Percentiles rank a stretch among this genome's conserved stretches.
Evolutionary conservation across 2,888 invertebrate genomes (phyloP).

Genomic region (Byasa hedistus): DNA sequence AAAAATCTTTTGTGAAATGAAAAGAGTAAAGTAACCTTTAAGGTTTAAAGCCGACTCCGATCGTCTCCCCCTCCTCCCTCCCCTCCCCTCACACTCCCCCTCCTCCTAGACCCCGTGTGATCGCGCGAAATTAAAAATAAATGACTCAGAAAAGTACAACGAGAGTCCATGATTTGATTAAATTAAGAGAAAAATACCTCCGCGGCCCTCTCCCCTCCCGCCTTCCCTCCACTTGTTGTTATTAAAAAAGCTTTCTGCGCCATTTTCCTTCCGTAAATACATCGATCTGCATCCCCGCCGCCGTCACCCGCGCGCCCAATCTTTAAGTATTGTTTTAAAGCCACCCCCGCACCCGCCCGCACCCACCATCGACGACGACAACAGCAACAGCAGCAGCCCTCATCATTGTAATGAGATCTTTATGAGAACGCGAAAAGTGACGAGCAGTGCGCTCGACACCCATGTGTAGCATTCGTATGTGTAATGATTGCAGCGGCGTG

Average conservation of each 20-base stretch:
- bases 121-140: conserved; percentile 69
- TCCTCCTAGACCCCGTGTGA: neutral
- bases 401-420: neutral
- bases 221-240: conserved; percentile 51
- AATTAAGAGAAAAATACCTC: conserved; percentile 72
- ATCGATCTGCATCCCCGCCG: conserved; percentile 61
- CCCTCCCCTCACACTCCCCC: too few relatives aligned
- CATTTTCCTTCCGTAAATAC: conserved; percentile 65
- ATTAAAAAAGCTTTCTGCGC: conserved; percentile 63
- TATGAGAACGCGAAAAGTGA: neutral
- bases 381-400: neutral
- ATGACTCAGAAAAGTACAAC: conserved; percentile 69
- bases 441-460: too few relatives aligned
- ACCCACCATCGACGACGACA: neutral
- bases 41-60: conserved; percentile 7
- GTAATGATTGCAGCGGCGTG: too few relatives aligned
- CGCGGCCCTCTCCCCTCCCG: conserved; percentile 41
- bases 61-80: conserved; percentile 24
- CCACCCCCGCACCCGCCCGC: neutral
- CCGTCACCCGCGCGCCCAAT: conserved; percentile 39
- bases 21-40: neutral
- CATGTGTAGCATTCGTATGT: too few relatives aligned
- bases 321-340: conserved; percentile 53
- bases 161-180: conserved; percentile 69
- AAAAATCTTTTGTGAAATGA: too few relatives aligned